Percentiles rank a stretch among this genome's conserved stretches.
Conservation (phyloP, 2,113 vertebrate genomes). For the Emydura subglobosa region DNA sequence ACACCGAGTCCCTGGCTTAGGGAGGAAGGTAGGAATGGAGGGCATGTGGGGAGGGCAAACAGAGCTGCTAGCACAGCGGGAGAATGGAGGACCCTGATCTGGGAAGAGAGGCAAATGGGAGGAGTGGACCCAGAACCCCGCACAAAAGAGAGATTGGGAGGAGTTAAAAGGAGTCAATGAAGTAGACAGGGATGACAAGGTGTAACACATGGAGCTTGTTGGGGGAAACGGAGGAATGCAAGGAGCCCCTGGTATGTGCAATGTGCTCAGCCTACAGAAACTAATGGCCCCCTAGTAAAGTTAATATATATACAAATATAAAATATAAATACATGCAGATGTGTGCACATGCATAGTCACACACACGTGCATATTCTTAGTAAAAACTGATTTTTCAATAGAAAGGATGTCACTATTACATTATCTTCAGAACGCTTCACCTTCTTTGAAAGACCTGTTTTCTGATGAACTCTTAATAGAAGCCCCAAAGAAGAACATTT, state of each 20-base stretch:
- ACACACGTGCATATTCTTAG: not conserved
- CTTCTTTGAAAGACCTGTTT: not conserved
- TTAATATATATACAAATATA: not conserved
- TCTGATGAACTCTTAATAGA: not conserved
- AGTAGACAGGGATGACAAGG: too few species aligned
- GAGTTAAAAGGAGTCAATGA: too few species aligned
- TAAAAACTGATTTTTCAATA: not conserved
- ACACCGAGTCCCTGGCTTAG: not conserved
- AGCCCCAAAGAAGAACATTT: not conserved
- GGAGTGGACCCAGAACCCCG: too few species aligned
- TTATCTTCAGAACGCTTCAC: not conserved
- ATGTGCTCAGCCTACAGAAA: not conserved
- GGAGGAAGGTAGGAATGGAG: not conserved
- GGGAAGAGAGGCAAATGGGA: not conserved
- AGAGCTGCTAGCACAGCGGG: not conserved
- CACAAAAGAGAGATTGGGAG: too few species aligned
- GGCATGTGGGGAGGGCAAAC: not conserved
- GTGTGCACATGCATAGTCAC: rapidly evolving
- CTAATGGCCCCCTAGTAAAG: too few species aligned
- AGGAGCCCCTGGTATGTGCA: too few species aligned
- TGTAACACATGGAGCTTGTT: too few species aligned
- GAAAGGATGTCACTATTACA: not conserved
- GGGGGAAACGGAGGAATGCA: too few species aligned
- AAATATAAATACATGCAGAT: not conserved
- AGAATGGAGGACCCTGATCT: not conserved